Base-by-base conservation (phyloP, 1,140 invertebrate species). In the Rhyzopertha dominica region DNA sequence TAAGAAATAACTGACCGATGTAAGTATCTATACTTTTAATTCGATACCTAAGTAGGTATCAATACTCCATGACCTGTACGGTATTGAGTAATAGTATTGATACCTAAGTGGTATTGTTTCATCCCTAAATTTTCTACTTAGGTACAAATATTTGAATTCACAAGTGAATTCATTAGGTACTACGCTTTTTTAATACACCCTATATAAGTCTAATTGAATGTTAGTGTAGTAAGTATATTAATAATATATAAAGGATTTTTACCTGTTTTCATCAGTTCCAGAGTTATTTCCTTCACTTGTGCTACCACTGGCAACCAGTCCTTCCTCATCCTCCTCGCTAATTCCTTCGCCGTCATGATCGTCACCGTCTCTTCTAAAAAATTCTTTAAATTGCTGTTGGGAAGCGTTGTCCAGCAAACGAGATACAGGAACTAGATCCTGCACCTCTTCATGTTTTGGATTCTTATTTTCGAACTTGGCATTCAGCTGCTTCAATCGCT, bases 361-460 rank as follows among this genome's bases (percentile, higher is more conserved):
- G 47, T 66, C 60, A 4, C 53, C 53, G 41, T 61, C 70, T 66
- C 37, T 66, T 66, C 59, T 79, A 68, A 73, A 87, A 75, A 62
- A 81, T 69, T 61, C 78, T 67, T 63, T 81, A 51, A 77, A 75
- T 12, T 68, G 65, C 43, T 74, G 80, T 43, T 85, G 81, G 12
- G 84, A 86, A 1, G 84, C 84, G 51, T 90, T 90, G 46, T 90
- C 87, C 39, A 89, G 67, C 3, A 87, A 68, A 26, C 82, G 79
- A 0, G 85, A 82, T 0, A 90, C 84, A 23, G 84, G 82, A 1
- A 84, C 86, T 23, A 89, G 67, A 62, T 89, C 86, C 3, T 73
- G 68, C 5, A 65, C 62, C 42, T 73, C 72, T 35, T 74, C 72
- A 42, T 63, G 65, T 31, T 57, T 51, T 17, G 5, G n/a, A n/a